phyloP scores from a whole-genome alignment of 2,888 invertebrate genomes.

The Papilio gigon region DNA sequence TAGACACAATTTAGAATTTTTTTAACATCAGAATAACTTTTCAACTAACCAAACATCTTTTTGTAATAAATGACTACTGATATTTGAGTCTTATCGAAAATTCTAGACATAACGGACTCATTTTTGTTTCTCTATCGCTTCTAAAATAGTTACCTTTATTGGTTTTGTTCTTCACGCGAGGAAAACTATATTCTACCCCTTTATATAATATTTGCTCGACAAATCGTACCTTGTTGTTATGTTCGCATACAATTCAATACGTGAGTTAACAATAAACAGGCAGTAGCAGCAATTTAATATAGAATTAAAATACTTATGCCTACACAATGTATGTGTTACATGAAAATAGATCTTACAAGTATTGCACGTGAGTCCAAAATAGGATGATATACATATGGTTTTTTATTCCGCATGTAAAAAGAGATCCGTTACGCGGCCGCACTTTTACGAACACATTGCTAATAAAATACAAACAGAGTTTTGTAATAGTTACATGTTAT shows the following conservation, averaged over 20 bases:
- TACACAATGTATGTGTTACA: conserved; percentile 1
- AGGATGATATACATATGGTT: background rate
- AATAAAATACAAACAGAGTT: conserved; percentile 18
- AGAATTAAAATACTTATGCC: conserved; percentile 12
- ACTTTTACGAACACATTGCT: conserved; percentile 21
- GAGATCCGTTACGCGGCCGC: conserved; percentile 15
- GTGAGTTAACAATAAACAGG: conserved; percentile 31
- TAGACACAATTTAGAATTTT: no score
- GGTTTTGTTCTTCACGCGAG: background rate
- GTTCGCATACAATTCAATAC: conserved; percentile 21
- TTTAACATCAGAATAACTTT: no score
- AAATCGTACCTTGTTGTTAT: conserved; percentile 14
- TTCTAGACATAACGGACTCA: background rate
- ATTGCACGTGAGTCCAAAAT: background rate
- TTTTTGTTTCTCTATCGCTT: background rate
- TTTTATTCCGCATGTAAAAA: conserved; percentile 13
- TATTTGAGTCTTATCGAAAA: background rate
- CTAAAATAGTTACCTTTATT: background rate
- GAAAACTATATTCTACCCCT: conserved; percentile 3
- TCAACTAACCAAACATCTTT: background rate
- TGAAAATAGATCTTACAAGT: background rate
- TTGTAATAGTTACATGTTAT: conserved; percentile 23
- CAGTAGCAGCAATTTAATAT: conserved; percentile 28
- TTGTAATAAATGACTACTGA: background rate
- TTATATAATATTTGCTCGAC: conserved; percentile 10